phyloP scores from a whole-genome alignment of 2,888 invertebrate genomes.

The Falcaria lacertinaria region DNA sequence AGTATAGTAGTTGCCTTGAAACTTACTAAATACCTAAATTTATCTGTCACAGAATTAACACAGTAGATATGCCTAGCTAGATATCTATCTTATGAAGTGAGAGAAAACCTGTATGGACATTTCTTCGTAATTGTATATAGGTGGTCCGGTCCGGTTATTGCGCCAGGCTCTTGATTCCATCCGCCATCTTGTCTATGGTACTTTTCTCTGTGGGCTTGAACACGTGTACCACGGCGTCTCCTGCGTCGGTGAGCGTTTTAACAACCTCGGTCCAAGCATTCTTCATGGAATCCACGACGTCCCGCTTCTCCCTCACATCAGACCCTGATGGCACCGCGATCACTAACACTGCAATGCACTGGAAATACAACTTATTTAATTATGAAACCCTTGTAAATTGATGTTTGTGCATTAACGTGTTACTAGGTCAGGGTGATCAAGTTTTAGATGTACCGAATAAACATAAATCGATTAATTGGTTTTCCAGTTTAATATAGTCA shows the following conservation, averaged over 20 bases:
- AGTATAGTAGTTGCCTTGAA: too few relatives aligned
- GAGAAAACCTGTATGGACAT: too few relatives aligned
- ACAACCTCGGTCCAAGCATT: conserved; percentile 59
- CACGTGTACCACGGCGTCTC: conserved; percentile 62
- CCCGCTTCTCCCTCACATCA: conserved; percentile 38
- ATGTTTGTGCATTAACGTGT: conserved; percentile 4
- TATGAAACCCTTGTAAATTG: too few relatives aligned
- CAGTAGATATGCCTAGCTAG: too few relatives aligned
- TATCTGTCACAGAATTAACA: too few relatives aligned
- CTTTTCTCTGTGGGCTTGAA: conserved; percentile 68
- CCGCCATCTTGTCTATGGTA: conserved; percentile 52
- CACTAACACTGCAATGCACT: conserved; percentile 35
- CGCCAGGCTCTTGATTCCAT: conserved; percentile 44
- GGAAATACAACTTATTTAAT: too few relatives aligned
- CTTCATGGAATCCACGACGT: conserved; percentile 65
- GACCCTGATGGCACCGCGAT: conserved; percentile 39
- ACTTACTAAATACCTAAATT: too few relatives aligned
- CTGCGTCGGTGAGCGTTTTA: conserved; percentile 53
- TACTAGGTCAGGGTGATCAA: conserved; percentile 1
- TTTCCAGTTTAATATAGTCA: too few relatives aligned
- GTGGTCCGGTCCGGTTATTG: conserved; percentile 28
- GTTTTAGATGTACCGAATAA: too few relatives aligned
- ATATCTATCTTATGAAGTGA: too few relatives aligned
- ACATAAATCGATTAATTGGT: too few relatives aligned
- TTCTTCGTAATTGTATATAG: too few relatives aligned